Evolutionary conservation across 1,140 invertebrate genomes (phyloP).

Genomic region (Hyles euphorbiae): DNA sequence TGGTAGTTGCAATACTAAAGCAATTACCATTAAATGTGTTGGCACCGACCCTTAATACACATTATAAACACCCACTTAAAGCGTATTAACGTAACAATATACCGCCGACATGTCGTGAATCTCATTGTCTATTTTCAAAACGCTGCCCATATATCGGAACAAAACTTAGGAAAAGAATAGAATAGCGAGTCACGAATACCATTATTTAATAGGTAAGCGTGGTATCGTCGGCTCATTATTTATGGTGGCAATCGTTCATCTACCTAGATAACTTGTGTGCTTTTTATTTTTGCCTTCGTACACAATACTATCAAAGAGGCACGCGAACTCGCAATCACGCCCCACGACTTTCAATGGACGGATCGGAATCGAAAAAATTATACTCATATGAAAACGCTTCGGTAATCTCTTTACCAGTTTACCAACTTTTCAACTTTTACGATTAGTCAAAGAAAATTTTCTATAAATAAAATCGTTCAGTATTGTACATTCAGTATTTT

Average conservation of each 20-base stretch:
- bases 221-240: constrained; percentile 35
- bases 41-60: no score
- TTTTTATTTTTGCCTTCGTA: constrained; percentile 27
- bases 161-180: constrained; percentile 19
- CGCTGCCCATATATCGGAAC: constrained; percentile 25
- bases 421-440: no score
- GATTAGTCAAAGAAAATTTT: no score
- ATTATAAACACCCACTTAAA: no score
- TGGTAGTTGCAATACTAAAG: no score
- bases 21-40: no score
- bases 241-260: constrained; percentile 38
- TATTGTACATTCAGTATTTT: no score
- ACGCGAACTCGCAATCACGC: constrained; percentile 62
- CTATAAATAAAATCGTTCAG: no score
- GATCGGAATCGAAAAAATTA: constrained; percentile 32
- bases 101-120: constrained; percentile 14
- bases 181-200: constrained; percentile 21
- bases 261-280: constrained; percentile 31
- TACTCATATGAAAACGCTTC: constrained; percentile 36
- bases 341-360: constrained; percentile 46
- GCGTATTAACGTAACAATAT: no score
- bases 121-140: constrained; percentile 29
- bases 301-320: constrained; percentile 40
- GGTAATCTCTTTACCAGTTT: constrained; percentile 10
- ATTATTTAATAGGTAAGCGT: constrained; percentile 38